These are phyloP conservation scores for Poecile atricapillus DNA, from an alignment of 2,113 vertebrate species.

Conservation along the genomic window DNA sequence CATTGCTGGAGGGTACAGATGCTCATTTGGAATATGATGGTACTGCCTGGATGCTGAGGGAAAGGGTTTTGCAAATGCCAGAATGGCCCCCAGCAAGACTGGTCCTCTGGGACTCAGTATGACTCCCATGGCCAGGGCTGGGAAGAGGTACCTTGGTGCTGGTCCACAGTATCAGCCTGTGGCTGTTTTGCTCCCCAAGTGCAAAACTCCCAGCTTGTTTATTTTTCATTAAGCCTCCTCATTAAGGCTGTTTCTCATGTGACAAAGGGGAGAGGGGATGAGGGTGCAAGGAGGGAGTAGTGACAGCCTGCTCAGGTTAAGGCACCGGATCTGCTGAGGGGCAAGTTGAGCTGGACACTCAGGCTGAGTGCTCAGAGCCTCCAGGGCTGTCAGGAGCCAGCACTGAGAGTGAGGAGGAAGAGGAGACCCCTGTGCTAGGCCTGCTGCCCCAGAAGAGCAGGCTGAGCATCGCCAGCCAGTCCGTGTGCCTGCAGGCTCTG, in stretches of 20 bases:
- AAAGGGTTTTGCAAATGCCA: background rate
- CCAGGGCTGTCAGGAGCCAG: background rate
- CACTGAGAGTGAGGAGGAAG: background rate
- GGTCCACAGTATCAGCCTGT: background rate
- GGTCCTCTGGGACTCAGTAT: background rate
- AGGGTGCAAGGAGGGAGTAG: background rate
- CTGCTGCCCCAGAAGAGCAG: rapidly evolving
- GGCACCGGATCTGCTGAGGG: background rate
- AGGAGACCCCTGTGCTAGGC: background rate
- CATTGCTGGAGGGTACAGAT: background rate
- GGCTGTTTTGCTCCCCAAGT: background rate
- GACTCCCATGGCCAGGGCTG: background rate
- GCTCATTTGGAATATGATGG: background rate
- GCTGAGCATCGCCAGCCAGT: rapidly evolving
- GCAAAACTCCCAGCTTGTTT: background rate
- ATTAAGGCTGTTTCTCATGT: background rate
- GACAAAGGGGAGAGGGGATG: background rate
- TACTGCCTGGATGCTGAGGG: background rate
- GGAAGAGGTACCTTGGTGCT: background rate
- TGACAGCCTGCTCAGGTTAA: background rate
- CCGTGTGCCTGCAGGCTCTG: background rate
- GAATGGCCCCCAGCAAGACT: background rate
- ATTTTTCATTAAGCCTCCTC: conserved; percentile 21
- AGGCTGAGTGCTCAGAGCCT: background rate
- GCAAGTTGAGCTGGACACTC: background rate